Percentiles rank a stretch among this genome's conserved stretches.
Conservation (phyloP, 2,797 vertebrate species). For the Nannoperca obscura region DNA sequence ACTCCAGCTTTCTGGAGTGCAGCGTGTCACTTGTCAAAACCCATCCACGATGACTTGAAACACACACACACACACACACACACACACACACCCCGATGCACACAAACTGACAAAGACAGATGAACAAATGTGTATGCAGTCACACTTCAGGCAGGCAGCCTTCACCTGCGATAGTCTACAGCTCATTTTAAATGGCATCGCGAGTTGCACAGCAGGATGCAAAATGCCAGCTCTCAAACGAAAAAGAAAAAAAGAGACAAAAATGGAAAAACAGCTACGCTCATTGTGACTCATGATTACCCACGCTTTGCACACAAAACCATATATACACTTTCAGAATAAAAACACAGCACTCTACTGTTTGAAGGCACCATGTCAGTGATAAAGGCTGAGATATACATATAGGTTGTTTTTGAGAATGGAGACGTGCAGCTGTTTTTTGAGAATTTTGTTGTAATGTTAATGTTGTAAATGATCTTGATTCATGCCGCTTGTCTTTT, state of each 20-base stretch:
- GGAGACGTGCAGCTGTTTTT: neutral
- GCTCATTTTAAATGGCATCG: constrained; percentile 76
- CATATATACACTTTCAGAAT: constrained; percentile 19
- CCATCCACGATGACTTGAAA: constrained; percentile 66
- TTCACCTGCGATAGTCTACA: constrained; percentile 67
- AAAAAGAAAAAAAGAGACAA: too few relatives aligned
- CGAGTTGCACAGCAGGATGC: constrained; percentile 69
- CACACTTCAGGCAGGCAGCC: constrained; percentile 69
- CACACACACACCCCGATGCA: constrained; percentile 10
- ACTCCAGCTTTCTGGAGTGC: constrained; percentile 63
- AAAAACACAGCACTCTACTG: constrained; percentile 1
- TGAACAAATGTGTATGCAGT: constrained; percentile 55
- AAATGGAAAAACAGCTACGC: constrained; percentile 33
- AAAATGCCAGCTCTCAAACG: constrained; percentile 68
- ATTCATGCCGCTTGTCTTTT: constrained; percentile 4
- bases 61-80: constrained; percentile 18
- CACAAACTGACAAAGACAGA: constrained; percentile 51
- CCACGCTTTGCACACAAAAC: constrained; percentile 26
- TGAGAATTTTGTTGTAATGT: neutral
- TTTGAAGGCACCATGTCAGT: constrained; percentile 23
- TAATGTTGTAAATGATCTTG: neutral
- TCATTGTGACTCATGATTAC: constrained; percentile 54
- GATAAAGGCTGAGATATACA: constrained; percentile 4
- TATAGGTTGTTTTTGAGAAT: constrained; percentile 18
- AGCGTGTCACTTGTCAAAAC: constrained; percentile 79